Evolutionary conservation across 1,140 invertebrate species (phyloP).

Genomic region (Neodiprion fabricii): DNA sequence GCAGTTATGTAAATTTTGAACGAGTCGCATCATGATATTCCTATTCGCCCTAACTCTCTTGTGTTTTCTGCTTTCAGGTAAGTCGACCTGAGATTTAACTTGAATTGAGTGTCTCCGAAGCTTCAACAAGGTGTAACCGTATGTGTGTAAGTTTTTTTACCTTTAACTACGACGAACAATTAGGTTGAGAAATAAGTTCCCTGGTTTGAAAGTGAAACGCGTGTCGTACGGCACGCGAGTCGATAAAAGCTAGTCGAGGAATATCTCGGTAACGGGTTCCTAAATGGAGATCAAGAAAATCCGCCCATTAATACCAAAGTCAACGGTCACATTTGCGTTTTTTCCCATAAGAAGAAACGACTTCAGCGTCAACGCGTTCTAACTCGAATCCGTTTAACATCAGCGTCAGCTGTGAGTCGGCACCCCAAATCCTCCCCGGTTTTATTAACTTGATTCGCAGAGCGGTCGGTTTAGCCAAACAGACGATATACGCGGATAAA

Average conservation of each 20-base stretch:
- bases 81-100: background rate
- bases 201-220: too few species aligned
- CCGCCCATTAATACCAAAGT: background rate
- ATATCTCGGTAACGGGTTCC: too few species aligned
- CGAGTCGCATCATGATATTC: background rate
- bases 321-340: background rate
- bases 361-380: background rate
- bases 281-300: background rate
- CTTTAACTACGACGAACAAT: too few species aligned
- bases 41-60: background rate
- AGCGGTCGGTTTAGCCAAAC: background rate
- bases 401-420: background rate
- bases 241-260: background rate
- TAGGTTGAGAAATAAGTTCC: too few species aligned
- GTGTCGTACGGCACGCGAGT: background rate
- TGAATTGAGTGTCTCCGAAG: too few species aligned
- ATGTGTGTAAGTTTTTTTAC: too few species aligned
- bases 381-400: background rate
- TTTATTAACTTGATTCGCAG: background rate
- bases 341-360: background rate
- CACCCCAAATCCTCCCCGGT: background rate
- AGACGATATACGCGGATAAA: background rate
- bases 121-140: too few species aligned
- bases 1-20: background rate
- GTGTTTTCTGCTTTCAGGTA: constrained; percentile 2